These are phyloP conservation scores for Xenopus tropicalis DNA, from an alignment of 2,113 vertebrate genomes.

Conservation along the genomic window UCB_Xtro_10.0 CM004444.2:165843001-165843500, in stretches of 20 bases:
- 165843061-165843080: no score
- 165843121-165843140: no score
- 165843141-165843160: no score
- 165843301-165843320: slow-evolving; percentile 63
- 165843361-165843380: slow-evolving; percentile 62
- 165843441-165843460: slow-evolving; percentile 45
- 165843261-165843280: slow-evolving; percentile 62
- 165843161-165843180: background rate
- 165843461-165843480: slow-evolving; percentile 41
- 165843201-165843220: slow-evolving; percentile 1
- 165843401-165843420: slow-evolving; percentile 37
- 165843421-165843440: slow-evolving; percentile 30
- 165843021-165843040: no score
- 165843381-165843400: slow-evolving; percentile 55
- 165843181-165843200: background rate
- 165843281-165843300: slow-evolving; percentile 63
- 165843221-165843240: background rate
- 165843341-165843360: slow-evolving; percentile 59
- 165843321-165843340: slow-evolving; percentile 64
- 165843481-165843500: slow-evolving; percentile 49
- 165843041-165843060: no score
- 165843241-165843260: background rate
- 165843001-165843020: no score
- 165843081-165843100: no score
- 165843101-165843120: no score